Base-by-base conservation (phyloP, 2,888 invertebrate genomes). In the Acleris sparsana region DNA sequence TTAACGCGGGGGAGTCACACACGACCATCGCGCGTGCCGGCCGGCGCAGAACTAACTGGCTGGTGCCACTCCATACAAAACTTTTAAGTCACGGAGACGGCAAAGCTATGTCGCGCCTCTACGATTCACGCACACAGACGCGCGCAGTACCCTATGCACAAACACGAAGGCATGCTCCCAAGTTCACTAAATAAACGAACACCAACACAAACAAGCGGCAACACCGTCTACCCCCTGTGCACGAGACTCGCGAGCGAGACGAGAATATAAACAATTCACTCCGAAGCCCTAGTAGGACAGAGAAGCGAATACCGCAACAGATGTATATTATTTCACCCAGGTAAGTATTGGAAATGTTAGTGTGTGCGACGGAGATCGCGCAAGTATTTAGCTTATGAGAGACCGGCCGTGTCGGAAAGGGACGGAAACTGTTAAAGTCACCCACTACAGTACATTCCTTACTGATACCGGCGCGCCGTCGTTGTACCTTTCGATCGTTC, bases 161-260 rank as follows among this genome's bases (percentile, higher is more conserved):
- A 89, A 91, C 90, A 92, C 92, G 82, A 87, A 79, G 80, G 87
- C 87, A 85, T 88, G 88, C 92, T 91, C 89, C 89, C 92, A 92
- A 92, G 92, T 92, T 92, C 92, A 92, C 92, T 91, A 91, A 92
- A 92, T 92, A 92, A 92, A 91, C 91, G 89, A 83, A 90, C 91
- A 90, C 92, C 84, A 91, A 92, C 91, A 91, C 92, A 87, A 83
- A 81, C 87, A 86, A 83, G 79, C 82, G 83, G 83, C 84, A 85
- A 88, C 88, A 87, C 83, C 86, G 90, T 89, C 89, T 89, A 89
- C 90, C 92, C 92, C 90, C 86, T 86, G 90, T 89, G 86, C 90
- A 83, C 87, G 89, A 88, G 88, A 86, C 87, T 82, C 68, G 72
- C 71, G 87, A 92, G 80, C 73, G 86, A 79, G 92, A 91, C 72